Base-by-base conservation (phyloP, 2,797 vertebrate species). In the Prunella strophiata region DNA sequence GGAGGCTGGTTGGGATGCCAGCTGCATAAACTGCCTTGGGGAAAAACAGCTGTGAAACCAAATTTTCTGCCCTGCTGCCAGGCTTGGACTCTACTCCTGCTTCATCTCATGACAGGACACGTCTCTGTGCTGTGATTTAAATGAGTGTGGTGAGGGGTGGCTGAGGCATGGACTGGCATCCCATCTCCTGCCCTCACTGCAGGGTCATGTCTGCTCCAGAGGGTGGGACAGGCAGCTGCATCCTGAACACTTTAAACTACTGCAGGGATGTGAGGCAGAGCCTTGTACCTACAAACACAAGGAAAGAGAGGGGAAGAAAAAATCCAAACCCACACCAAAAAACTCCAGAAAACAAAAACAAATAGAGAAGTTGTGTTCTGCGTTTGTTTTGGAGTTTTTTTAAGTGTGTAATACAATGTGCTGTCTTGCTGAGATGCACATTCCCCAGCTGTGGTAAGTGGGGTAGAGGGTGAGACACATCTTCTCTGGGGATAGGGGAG, bases 401-500 rank as follows among this genome's bases (percentile, higher is more conserved):
- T 0, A 34, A 61, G 51, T 17, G 2, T 38, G 0, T 23, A 21
- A 36, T 30, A 82, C 25, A 19, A 15, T 19, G n/a, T 51, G 48
- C 38, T 51, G 30, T 85, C 3, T 78, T 92, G 61, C 78, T 48
- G 78, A 74, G 36, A 32, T 32, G 61, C 27, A 22, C 61, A 7
- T 91, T 91, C 62, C 67, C 19, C 5, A 6, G 26, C n/a, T 7
- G 8, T 26, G 42, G 23, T 5, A 0, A 74, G 50, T 12, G 0
- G 45, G 68, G 72, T 36, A 88, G 89, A 89, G 85, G 78, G 88
- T 92, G 75, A 75, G 68, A 75, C 72, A 40, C 71, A 43, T 67
- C 62, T 54, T 89, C 88, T 70, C 65, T 10, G 54, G 89, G 78
- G 81, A 95, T 36, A 65, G 68, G 78, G 84, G 84, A 83, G 87